Conservation (phyloP, 2,888 invertebrate genomes). For the Athalia circularis region DNA sequence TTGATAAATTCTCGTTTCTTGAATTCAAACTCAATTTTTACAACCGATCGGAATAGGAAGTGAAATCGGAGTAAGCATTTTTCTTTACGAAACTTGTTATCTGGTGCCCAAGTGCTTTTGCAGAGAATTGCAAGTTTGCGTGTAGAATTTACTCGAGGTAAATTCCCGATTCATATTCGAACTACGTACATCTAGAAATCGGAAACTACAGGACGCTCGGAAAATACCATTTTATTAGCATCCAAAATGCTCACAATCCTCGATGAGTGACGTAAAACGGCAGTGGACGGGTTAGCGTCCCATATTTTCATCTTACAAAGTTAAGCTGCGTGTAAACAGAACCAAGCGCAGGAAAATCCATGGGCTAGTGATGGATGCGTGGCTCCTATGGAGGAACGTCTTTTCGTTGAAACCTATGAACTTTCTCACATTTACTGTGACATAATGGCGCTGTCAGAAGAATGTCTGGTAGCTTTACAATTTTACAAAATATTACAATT, state of each 20-base stretch:
- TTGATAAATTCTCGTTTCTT: too few relatives aligned
- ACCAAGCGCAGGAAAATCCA: conserved; percentile 27
- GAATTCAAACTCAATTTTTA: too few relatives aligned
- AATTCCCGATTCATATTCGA: too few relatives aligned
- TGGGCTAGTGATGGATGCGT: conserved; percentile 32
- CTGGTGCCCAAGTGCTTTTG: too few relatives aligned
- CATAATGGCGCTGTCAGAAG: background rate
- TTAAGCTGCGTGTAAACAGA: conserved; percentile 45
- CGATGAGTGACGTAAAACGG: conserved; percentile 37
- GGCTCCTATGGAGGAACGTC: conserved; percentile 1
- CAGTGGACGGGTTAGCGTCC: conserved; percentile 12
- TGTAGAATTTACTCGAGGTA: too few relatives aligned
- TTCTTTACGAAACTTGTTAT: too few relatives aligned
- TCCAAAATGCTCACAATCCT: conserved; percentile 42
- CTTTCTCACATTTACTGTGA: too few relatives aligned
- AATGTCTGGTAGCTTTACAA: conserved; percentile 15
- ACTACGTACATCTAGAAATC: background rate
- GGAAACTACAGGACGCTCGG: conserved; percentile 29
- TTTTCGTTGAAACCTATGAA: background rate
- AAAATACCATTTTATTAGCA: conserved; percentile 20
- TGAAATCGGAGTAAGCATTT: too few relatives aligned
- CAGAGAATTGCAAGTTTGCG: too few relatives aligned
- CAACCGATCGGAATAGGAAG: too few relatives aligned
- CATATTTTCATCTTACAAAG: conserved; percentile 45
- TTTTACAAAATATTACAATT: background rate